Percentiles rank a stretch among this genome's conserved stretches.
Evolutionary conservation across 2,888 invertebrate species (phyloP).

Genomic region (Agrilus cyanescens): DNA sequence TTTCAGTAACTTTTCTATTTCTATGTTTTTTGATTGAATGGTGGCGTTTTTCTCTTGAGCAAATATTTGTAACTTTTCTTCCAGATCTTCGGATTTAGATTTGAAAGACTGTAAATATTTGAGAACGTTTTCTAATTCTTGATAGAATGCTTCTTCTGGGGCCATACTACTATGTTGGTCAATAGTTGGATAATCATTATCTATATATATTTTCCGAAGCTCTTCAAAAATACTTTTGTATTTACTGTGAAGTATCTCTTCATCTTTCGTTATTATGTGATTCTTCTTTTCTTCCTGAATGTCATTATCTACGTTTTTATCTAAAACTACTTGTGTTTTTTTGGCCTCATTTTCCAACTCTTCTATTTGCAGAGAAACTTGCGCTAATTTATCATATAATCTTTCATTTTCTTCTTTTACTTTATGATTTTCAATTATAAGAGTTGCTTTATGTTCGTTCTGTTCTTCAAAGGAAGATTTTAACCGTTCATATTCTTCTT

Average conservation of each 20-base stretch:
- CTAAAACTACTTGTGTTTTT: no score
- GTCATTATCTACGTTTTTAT: conserved; percentile 2
- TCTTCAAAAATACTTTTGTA: conserved; percentile 19
- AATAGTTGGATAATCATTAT: conserved; percentile 6
- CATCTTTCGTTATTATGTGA: conserved; percentile 36
- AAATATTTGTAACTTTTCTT: conserved; percentile 46
- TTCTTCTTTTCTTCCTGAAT: conserved; percentile 29
- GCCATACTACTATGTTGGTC: background rate
- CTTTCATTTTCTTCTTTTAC: conserved; percentile 32
- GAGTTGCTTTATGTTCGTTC: conserved; percentile 37
- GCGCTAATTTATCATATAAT: background rate
- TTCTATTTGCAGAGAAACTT: background rate
- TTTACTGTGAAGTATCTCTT: conserved; percentile 43
- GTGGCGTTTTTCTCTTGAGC: conserved; percentile 37
- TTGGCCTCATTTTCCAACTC: conserved; percentile 1
- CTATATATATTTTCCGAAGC: conserved; percentile 13
- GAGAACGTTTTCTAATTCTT: conserved; percentile 41
- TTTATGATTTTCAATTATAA: conserved; percentile 37
- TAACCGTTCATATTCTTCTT: conserved; percentile 18
- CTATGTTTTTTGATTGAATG: conserved; percentile 30
- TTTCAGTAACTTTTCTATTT: conserved; percentile 31
- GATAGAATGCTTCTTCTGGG: conserved; percentile 23
- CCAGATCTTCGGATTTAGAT: conserved; percentile 45
- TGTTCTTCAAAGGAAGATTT: background rate
- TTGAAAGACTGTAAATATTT: conserved; percentile 46